Evolutionary conservation across 2,113 vertebrate genomes (phyloP).

Genomic region (Vidua macroura): DNA sequence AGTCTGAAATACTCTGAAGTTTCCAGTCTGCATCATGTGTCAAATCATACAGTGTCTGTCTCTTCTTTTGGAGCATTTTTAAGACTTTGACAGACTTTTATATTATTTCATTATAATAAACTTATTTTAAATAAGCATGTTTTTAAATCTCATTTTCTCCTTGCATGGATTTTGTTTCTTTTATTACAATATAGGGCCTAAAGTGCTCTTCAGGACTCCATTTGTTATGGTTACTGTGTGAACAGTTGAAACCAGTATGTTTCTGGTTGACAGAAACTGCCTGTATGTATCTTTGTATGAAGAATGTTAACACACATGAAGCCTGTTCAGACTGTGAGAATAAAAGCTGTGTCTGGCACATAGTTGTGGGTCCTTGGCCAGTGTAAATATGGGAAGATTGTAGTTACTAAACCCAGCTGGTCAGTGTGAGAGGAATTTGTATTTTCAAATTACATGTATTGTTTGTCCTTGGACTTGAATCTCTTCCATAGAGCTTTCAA

Average conservation of each 20-base stretch:
- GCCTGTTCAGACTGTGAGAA: background rate
- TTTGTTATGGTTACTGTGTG: conserved; percentile 31
- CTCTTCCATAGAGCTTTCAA: background rate
- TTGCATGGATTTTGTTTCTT: conserved; percentile 24
- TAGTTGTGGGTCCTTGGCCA: background rate
- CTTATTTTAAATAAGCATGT: conserved; percentile 73
- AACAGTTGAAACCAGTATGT: background rate
- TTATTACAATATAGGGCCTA: background rate
- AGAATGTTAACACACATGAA: conserved; percentile 17
- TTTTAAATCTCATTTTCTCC: conserved; percentile 18
- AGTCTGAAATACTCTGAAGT: background rate
- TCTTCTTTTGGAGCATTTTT: conserved; percentile 54
- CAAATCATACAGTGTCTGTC: conserved; percentile 27
- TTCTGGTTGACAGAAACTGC: conserved; percentile 43
- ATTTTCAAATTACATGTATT: background rate
- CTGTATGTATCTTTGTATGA: conserved; percentile 31
- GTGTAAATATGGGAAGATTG: background rate
- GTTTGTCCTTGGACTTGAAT: background rate
- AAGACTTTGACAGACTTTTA: conserved; percentile 69
- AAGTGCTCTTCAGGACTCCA: background rate
- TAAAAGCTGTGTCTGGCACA: conserved; percentile 31
- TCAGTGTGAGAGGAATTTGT: background rate
- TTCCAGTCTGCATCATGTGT: conserved; percentile 23
- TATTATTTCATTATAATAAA: conserved; percentile 76
- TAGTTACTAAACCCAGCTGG: background rate